These are phyloP conservation scores for Cercocebus atys DNA, from an alignment of 2,113 vertebrate genomes.

Conservation along the genomic window DNA sequence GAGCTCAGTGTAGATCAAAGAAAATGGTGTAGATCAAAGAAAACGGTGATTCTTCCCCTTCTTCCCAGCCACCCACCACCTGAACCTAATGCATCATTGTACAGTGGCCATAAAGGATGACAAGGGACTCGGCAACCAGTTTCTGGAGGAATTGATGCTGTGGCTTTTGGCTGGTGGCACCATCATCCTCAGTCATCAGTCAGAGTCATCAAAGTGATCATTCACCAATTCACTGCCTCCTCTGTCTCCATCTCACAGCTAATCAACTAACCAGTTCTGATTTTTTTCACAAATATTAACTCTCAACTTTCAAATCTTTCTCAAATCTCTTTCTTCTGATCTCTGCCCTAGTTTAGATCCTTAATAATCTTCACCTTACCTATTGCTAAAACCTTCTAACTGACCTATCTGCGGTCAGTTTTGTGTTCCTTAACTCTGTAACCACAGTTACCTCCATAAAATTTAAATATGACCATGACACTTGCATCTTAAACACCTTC, in stretches of 20 bases:
- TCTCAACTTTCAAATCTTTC: neutral
- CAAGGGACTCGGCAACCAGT: neutral
- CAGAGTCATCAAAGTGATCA: neutral
- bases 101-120: neutral
- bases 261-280: neutral
- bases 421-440: neutral
- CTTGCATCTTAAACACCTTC: neutral
- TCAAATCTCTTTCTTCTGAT: neutral
- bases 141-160: neutral
- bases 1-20: neutral
- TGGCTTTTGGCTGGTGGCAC: neutral
- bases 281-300: neutral
- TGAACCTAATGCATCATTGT: no score
- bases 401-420: neutral
- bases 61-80: neutral
- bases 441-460: neutral
- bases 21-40: neutral
- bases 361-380: neutral
- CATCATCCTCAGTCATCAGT: neutral
- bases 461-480: neutral
- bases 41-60: neutral
- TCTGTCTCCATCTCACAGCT: neutral
- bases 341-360: neutral
- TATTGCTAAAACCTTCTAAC: neutral
- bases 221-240: neutral